Percentiles rank a stretch among this genome's conserved stretches.
phyloP scores from a whole-genome alignment of 2,113 vertebrate genomes.

The Murina feae region DNA sequence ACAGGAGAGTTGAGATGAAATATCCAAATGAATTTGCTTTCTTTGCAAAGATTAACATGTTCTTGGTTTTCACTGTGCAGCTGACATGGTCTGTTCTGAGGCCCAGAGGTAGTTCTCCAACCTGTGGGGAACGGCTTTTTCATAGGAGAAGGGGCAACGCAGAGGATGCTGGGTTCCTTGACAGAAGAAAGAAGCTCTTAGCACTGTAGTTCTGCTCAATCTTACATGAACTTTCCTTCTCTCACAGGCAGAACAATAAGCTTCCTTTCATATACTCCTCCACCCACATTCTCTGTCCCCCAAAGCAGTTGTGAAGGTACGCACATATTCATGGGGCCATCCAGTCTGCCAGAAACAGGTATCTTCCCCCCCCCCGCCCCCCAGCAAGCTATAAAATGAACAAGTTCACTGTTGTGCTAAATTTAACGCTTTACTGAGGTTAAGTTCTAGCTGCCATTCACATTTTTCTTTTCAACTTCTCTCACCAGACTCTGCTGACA shows the following conservation, averaged over 20 bases:
- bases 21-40: neutral
- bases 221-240: neutral
- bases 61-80: neutral
- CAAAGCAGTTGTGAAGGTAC: neutral
- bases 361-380: too few relatives aligned
- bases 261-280: neutral
- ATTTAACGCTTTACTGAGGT: neutral
- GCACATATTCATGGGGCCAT: neutral
- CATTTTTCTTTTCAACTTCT: neutral
- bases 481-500: neutral
- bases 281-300: neutral
- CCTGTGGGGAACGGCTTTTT: neutral
- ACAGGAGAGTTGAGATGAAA: neutral
- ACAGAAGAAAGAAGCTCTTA: neutral
- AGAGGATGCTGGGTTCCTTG: neutral
- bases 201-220: neutral
- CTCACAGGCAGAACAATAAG: neutral
- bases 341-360: neutral
- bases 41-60: neutral
- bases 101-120: neutral
- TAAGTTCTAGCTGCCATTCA: neutral
- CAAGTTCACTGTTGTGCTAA: neutral
- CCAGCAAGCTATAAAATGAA: neutral
- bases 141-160: too few relatives aligned
- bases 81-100: neutral